A percentile compares a stretch with the other conserved stretches of the same genome.
Conservation (phyloP, 2,797 vertebrate genomes). For the Arnoldichthys spilopterus region DNA sequence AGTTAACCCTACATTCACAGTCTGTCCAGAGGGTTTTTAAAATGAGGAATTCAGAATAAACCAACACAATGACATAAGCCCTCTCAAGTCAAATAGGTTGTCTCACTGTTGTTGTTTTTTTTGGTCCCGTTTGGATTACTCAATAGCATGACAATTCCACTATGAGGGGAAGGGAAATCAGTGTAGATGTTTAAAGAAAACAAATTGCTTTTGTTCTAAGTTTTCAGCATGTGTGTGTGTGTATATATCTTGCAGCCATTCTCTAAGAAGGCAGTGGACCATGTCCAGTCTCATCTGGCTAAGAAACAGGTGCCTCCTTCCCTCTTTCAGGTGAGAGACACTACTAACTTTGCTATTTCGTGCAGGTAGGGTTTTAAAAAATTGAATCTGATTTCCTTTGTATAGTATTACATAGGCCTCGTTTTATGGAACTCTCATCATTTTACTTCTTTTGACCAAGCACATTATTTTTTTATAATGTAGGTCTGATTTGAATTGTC, state of each 20-base stretch:
- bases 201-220: not conserved
- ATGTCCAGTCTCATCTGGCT: constrained; percentile 89
- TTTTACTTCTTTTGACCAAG: not conserved
- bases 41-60: constrained; percentile 31
- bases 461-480: too few relatives aligned
- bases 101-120: not conserved
- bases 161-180: not conserved
- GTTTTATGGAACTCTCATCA: not conserved
- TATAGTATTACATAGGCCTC: not conserved
- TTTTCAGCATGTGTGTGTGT: constrained; percentile 23
- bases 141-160: not conserved
- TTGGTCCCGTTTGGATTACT: constrained; percentile 13
- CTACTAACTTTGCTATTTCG: not conserved
- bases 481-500: too few relatives aligned
- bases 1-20: not conserved
- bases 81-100: constrained; percentile 17
- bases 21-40: constrained; percentile 7
- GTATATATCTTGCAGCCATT: constrained; percentile 81
- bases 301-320: constrained; percentile 91
- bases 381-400: not conserved
- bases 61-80: constrained; percentile 26
- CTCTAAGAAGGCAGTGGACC: constrained; percentile 94
- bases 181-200: not conserved
- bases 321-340: constrained; percentile 90
- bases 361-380: not conserved